Conservation (phyloP, 2,113 vertebrate genomes). For the Holacanthus passer region DNA sequence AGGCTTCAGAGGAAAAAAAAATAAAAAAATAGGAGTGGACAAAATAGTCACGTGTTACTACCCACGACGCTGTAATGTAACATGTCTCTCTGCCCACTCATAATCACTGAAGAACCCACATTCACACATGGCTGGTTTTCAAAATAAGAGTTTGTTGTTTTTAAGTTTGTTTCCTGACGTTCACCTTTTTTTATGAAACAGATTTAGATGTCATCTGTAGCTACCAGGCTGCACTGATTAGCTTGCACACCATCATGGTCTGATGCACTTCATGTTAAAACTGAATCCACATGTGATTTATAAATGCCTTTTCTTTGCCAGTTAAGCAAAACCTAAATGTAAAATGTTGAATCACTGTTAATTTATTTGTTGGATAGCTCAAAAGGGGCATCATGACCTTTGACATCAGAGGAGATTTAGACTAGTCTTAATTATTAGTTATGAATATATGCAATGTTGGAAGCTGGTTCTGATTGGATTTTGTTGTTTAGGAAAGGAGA, state of each 20-base stretch:
- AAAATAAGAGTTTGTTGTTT: not conserved
- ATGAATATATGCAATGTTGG: not conserved
- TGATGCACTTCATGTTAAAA: not conserved
- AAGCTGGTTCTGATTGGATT: not conserved
- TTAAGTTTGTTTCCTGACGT: not conserved
- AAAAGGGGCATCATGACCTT: not conserved
- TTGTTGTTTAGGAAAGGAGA: not conserved
- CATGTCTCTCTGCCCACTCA: not conserved
- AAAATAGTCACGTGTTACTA: slow-evolving; percentile 27
- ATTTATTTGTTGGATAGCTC: not conserved
- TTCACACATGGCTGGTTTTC: not conserved
- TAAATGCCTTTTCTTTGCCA: not conserved
- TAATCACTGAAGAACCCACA: not conserved
- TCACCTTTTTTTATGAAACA: not conserved
- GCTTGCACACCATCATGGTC: not conserved
- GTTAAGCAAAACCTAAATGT: not conserved
- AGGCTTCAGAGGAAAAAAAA: not conserved
- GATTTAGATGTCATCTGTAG: not conserved
- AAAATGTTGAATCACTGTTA: not conserved
- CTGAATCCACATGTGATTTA: not conserved
- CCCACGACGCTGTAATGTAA: slow-evolving; percentile 1
- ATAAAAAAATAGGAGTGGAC: slow-evolving; percentile 12
- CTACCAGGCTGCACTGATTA: slow-evolving; percentile 2
- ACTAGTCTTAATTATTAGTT: not conserved
- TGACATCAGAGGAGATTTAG: not conserved